A percentile compares a stretch with the other conserved stretches of the same genome.
phyloP scores from a whole-genome alignment of 2,113 vertebrate genomes.

The Atherinomorus stipes region DNA sequence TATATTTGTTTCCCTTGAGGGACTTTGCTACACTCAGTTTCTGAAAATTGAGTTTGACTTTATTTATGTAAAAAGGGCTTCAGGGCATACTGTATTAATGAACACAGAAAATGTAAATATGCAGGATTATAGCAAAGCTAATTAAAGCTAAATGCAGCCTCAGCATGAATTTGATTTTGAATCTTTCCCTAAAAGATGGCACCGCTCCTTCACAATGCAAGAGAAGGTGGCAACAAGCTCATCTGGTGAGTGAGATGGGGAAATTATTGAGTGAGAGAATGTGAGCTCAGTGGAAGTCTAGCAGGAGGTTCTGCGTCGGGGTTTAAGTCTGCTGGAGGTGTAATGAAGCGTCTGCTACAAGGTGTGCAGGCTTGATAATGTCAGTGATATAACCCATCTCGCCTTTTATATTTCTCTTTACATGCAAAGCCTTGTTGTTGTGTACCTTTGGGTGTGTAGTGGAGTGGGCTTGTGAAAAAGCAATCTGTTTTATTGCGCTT shows the following conservation, averaged over 20 bases:
- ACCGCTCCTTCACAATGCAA: background rate
- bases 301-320: conserved; percentile 9
- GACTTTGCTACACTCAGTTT: background rate
- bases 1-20: background rate
- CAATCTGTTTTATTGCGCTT: conserved; percentile 26
- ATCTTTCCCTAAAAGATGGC: conserved; percentile 4
- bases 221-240: conserved; percentile 14
- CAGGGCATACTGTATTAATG: too few species aligned
- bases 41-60: too few species aligned
- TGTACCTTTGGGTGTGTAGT: background rate
- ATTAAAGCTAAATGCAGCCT: too few species aligned
- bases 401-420: background rate
- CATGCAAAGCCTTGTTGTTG: background rate
- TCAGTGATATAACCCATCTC: conserved; percentile 8
- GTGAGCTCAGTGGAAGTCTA: conserved; percentile 17
- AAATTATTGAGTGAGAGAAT: conserved; percentile 28
- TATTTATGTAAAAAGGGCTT: too few species aligned
- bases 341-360: conserved; percentile 21
- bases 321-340: conserved; percentile 28
- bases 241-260: conserved; percentile 4
- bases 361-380: conserved; percentile 43
- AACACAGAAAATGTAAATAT: too few species aligned
- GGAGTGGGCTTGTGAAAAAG: conserved; percentile 10
- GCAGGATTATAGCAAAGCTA: too few species aligned
- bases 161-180: conserved; percentile 2